phyloP scores from a whole-genome alignment of 92 coral and sea anemone genomes.

The Phenganax subtilis region DNA sequence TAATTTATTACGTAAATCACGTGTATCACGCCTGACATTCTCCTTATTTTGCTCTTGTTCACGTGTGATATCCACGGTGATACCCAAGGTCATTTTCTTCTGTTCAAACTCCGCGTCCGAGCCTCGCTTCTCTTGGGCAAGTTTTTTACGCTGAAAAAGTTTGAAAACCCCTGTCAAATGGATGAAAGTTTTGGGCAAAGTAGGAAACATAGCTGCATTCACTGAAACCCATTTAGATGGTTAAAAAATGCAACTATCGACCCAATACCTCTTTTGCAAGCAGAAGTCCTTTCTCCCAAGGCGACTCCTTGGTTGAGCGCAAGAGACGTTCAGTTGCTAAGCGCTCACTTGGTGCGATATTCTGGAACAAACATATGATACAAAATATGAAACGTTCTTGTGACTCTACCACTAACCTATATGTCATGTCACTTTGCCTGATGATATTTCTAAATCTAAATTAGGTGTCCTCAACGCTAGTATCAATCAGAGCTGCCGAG shows the following conservation, averaged over 20 bases:
- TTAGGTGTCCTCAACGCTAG: too few species aligned
- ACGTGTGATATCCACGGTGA: conserved; percentile 73
- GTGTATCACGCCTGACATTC: conserved; percentile 61
- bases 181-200: too few species aligned
- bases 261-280: conserved; percentile 80
- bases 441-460: too few species aligned
- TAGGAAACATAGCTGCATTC: neutral
- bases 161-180: neutral
- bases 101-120: conserved; percentile 92
- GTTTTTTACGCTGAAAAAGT: conserved; percentile 60
- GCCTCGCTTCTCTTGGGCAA: conserved; percentile 78
- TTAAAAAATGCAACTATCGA: neutral
- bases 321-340: conserved; percentile 31
- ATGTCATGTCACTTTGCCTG: too few species aligned
- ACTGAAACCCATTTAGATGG: neutral
- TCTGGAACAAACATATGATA: neutral
- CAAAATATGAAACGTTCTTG: neutral
- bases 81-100: conserved; percentile 85
- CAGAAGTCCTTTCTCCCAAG: conserved; percentile 93
- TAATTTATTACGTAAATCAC: conserved; percentile 54
- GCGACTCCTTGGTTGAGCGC: conserved; percentile 66
- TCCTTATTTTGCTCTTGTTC: conserved; percentile 71
- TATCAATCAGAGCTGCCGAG: too few species aligned
- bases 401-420: too few species aligned
- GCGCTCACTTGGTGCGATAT: conserved; percentile 5